Base-by-base conservation (phyloP, 2,888 invertebrate genomes). In the Apodemia zela region DNA sequence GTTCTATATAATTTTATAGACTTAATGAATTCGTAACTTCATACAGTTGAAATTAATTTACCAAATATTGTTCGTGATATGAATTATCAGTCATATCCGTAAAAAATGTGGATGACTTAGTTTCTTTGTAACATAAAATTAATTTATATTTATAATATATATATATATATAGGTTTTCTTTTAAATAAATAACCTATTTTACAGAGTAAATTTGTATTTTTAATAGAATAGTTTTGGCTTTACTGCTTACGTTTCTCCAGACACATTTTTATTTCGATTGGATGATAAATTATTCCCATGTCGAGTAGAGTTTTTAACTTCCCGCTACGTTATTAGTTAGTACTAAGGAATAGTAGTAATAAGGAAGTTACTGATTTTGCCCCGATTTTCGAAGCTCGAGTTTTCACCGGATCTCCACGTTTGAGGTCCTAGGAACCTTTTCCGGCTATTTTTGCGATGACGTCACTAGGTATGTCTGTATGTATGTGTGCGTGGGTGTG, bases 41-140 rank as follows among this genome's bases (percentile, higher is more conserved):
- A 58, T 62, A 42, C 59, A 45, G n/a, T 47, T 62, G 59, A 62
- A 62, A 66, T 64, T 65, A 62, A 66, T 64, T 65, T 67, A 70
- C 67, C 68, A 71, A 69, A 67, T 66, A 67, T 58, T 67, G 66
- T 69, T 63, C 66, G 61, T 71, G 68, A 71, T 18, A 25, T 51
- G 11, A 25, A 51, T 25, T 25, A 51, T 18, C 13, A 21, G 18
- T 49, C 17, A 18, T 18, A 49, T 47, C 4, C 47, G 17, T 49
- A 21, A 42, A 42, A 42, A 42, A 18, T 51, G 25, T 51, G 51
- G 11, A 11, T 25, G 21, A 51, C 18, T 13, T 51, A 51, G 54
- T 29, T 54, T 54, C 54, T 25, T 54, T 54, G 54, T 54, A 25
- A 54, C 3, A 54, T 54, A 54, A 21, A 54, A 54, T 54, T 54